Conservation (phyloP, 92 coral and sea anemone species). For the Phymanthus crucifer region DNA sequence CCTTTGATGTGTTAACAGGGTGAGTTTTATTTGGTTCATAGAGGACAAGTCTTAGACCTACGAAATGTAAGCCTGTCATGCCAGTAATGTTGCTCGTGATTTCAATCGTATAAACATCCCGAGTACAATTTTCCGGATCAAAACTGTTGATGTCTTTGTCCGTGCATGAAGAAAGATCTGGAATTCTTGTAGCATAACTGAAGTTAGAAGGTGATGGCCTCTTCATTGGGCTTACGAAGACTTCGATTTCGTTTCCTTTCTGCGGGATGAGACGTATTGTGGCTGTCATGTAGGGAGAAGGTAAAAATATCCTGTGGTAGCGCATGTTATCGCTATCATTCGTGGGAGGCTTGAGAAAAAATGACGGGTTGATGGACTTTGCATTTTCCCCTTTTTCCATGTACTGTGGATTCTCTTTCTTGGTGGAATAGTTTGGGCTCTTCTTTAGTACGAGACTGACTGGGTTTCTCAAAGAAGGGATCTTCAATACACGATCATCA, state of each 20-base stretch:
- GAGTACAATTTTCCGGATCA: conserved; percentile 29
- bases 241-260: conserved; percentile 35
- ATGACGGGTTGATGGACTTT: neutral
- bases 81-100: conserved; percentile 66
- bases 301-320: conserved; percentile 53
- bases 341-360: conserved; percentile 12
- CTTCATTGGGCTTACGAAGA: conserved; percentile 40
- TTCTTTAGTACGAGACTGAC: conserved; percentile 17
- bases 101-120: conserved; percentile 56
- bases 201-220: conserved; percentile 59
- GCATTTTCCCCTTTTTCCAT: neutral
- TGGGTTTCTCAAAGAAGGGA: conserved; percentile 8
- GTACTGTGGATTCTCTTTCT: neutral
- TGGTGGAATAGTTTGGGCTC: too few species aligned
- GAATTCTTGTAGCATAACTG: conserved; percentile 44
- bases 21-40: neutral
- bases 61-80: conserved; percentile 51
- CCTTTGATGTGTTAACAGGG: neutral
- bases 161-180: conserved; percentile 57
- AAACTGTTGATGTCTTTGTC: conserved; percentile 5
- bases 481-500: neutral
- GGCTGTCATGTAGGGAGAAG: conserved; percentile 46
- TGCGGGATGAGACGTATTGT: conserved; percentile 51
- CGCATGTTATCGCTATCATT: conserved; percentile 55
- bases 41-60: conserved; percentile 56